Evolutionary conservation across 53 echinoderm and acorn worm species (phyloP), one percentile per base, ranked within the genome.

Genomic region (Holothuria leucospilota): DNA sequence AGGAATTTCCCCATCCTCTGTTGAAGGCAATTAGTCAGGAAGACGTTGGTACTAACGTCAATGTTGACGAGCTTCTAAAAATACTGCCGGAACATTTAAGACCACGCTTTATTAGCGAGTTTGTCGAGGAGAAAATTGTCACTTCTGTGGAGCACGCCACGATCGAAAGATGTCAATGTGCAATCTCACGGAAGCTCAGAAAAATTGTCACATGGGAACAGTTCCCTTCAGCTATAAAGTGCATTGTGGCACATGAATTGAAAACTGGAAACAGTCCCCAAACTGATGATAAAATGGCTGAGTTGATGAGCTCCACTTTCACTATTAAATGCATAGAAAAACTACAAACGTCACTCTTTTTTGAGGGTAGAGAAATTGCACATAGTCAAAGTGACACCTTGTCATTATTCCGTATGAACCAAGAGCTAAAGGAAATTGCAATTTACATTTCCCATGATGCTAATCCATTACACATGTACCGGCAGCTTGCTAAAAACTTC

Each of bases 171-270:
- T 79, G 80, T 20, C 15, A 15, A 56, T 79, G 80, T 21, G 0
- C 27, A 18, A 60, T 34, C 24, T 79, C 80, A 27, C 28, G 28
- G 21, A 58, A 25, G 16, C 60, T 79, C 28, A 79, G 59, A 79
- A 58, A 38, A 6, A 60, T 79, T 13, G 23, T 79, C 8, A 2
- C 53, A 16, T 79, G 80, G 80, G 77, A 77, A 52, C 51, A 51
- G 24, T 56, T 77, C 10, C 77, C 77, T 77, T 20, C 20, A 23
- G 77, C 77, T 52, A 46, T 77, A n/a, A 51, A 56, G 13, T 77
- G 77, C 77, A 77, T 77, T 77, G 77, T 77, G 4, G 77, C 77
- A 16, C 80, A 80, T 59, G 80, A 80, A 29, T 29, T 80, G 20
- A 80, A 80, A 39, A 56, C 56, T 28, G 61, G 61, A 7, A 39